Conservation (phyloP, 2,113 vertebrate genomes). For the Erythrocebus patas region DNA sequence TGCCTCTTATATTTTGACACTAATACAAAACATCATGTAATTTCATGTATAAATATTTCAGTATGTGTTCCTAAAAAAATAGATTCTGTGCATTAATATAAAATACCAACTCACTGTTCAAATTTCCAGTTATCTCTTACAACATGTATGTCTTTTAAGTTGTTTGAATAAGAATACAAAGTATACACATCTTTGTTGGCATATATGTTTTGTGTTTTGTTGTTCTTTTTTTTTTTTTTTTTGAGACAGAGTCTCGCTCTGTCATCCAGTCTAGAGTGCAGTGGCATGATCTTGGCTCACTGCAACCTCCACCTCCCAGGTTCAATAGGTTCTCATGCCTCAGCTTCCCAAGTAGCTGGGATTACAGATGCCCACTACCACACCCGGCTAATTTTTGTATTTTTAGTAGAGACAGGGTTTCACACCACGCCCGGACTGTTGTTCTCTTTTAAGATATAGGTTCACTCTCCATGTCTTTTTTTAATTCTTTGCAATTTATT, state of each 20-base stretch:
- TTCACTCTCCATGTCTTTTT: not conserved
- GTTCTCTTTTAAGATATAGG: not conserved
- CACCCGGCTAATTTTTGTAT: no score
- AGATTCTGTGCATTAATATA: not conserved
- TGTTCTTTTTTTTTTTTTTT: no score
- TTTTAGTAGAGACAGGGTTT: no score
- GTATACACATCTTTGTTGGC: not conserved
- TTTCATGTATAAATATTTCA: not conserved
- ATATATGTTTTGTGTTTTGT: not conserved
- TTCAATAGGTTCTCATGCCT: no score
- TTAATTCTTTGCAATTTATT: not conserved
- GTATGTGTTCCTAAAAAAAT: not conserved
- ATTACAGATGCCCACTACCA: no score
- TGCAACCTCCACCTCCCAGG: no score
- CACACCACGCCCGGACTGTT: fast-evolving
- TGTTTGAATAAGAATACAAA: not conserved
- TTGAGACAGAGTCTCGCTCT: no score
- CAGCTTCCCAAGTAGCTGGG: no score
- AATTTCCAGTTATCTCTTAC: not conserved
- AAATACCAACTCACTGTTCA: not conserved
- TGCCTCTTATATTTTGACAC: not conserved
- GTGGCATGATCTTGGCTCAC: no score
- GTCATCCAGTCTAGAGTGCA: no score
- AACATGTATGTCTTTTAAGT: not conserved
- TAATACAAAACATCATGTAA: not conserved